Evolutionary conservation across 2,797 vertebrate species (phyloP), one percentile per base, ranked within the genome.

Genomic region (Malurus leucopterus): DNA sequence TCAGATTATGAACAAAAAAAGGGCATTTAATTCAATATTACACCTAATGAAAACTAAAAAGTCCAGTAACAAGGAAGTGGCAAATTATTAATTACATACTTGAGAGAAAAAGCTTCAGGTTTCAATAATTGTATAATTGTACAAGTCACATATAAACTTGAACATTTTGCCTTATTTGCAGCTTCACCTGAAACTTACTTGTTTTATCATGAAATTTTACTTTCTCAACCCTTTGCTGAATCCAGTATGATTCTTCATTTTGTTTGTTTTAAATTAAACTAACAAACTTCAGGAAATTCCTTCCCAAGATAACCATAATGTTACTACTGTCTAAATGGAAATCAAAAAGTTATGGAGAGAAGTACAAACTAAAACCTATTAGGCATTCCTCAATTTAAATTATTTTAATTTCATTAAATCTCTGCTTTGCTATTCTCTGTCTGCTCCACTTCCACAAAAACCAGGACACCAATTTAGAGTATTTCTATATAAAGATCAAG

Each of bases 361-460:
- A 81, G 7, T 36, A 74, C 5, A 51, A 67, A 77, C 12, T 44
- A 51, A 76, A 71, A 77, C 21, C 47, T 68, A 29, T 43, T 29
- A 64, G 15, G 8, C 72, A 49, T 57, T 64, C 10, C 16, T 87
- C 51, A 88, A 62, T 12, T 58, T 44, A 61, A 64, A 85, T 41
- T 13, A 80, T 34, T 84, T 77, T 24, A 79, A 68, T 92, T 89
- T 85, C 68, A 68, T 43, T 70, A 74, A 82, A 76, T 30, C 22
- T 71, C 40, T 46, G 10, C 17, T 86, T 71, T 77, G 26, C 11
- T 87, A 18, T 58, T 79, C 30, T 88, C 46, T 49, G 4, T 64
- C 61, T 93, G 83, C 34, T 89, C 67, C 29, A 77, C 26, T 92
- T 89, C 24, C 50, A 84, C 47, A 68, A 90, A 91, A 95, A 91